These are phyloP conservation scores for Eulemur coronatus DNA, from an alignment of 2,797 vertebrate genomes.

Conservation along the genomic window DNA sequence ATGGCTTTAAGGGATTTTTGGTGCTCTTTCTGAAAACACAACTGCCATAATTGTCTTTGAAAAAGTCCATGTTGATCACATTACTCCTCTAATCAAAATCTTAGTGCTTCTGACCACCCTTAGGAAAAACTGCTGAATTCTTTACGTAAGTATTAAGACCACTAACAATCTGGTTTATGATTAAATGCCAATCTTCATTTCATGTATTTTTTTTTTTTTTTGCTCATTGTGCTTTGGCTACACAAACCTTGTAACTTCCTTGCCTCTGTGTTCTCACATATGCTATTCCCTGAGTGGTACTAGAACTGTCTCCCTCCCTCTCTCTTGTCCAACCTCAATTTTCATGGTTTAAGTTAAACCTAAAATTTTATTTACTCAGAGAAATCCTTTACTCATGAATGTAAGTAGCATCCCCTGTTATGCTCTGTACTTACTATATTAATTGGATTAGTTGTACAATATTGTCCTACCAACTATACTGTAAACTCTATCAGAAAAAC, in stretches of 20 bases:
- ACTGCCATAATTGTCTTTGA: not conserved
- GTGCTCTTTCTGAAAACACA: not conserved
- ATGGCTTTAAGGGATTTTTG: not conserved
- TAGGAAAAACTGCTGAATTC: not conserved
- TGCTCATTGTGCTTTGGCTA: not conserved
- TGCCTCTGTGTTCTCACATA: not conserved
- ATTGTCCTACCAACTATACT: not conserved
- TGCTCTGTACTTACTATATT: not conserved
- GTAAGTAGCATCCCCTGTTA: not conserved
- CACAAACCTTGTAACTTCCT: not conserved
- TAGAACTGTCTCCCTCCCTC: not conserved
- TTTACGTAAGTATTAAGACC: not conserved
- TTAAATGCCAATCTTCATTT: not conserved
- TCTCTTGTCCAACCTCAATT: not conserved
- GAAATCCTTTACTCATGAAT: not conserved
- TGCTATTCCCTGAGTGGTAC: not conserved
- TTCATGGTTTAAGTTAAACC: not conserved
- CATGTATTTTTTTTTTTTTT: not conserved
- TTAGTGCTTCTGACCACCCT: not conserved
- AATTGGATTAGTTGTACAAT: not conserved
- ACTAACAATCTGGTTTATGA: not conserved
- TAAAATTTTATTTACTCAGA: not conserved
- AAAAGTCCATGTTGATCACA: not conserved
- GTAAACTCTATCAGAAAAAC: not conserved
- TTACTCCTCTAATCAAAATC: not conserved